Evolutionary conservation across 35 echinoderm and acorn worm species (phyloP).

Genomic region (Patiria miniata): DNA sequence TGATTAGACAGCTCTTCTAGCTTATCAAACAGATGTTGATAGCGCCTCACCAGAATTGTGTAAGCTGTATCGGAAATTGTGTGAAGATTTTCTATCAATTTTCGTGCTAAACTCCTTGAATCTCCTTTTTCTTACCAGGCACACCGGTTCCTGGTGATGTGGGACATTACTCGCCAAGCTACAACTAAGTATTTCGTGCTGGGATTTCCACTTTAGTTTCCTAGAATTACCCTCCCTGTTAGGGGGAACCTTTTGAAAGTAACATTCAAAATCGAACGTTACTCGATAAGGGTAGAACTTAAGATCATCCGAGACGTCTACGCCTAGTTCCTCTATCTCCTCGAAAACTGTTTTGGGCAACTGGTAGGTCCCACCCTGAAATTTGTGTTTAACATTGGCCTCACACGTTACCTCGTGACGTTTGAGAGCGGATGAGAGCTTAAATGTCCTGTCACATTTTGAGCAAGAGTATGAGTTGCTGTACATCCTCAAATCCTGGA

Average conservation of each 20-base stretch:
- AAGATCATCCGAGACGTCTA: neutral
- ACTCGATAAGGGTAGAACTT: slow-evolving; percentile 33
- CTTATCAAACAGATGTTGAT: too few species aligned
- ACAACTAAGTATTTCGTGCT: too few species aligned
- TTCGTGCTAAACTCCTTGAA: too few species aligned
- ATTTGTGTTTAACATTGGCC: slow-evolving; percentile 14
- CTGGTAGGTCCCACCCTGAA: slow-evolving; percentile 37
- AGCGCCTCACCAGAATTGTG: too few species aligned
- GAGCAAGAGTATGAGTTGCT: slow-evolving; percentile 33
- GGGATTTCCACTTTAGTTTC: too few species aligned
- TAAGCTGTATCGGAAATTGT: too few species aligned
- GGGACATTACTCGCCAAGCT: too few species aligned
- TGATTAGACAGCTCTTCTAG: too few species aligned
- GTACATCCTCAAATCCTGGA: slow-evolving; percentile 51
- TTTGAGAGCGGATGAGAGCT: neutral
- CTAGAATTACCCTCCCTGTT: too few species aligned
- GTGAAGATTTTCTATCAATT: too few species aligned
- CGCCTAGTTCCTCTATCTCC: slow-evolving; percentile 14
- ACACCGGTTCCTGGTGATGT: too few species aligned
- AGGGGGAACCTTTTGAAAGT: neutral
- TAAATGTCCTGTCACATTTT: slow-evolving; percentile 39
- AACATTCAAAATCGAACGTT: slow-evolving; percentile 48
- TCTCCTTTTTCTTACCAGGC: too few species aligned
- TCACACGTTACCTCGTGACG: slow-evolving; percentile 53
- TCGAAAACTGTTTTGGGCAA: slow-evolving; percentile 16